These are phyloP conservation scores for Lycorma delicatula DNA, from an alignment of 1,140 invertebrate genomes.

Conservation along the genomic window DNA sequence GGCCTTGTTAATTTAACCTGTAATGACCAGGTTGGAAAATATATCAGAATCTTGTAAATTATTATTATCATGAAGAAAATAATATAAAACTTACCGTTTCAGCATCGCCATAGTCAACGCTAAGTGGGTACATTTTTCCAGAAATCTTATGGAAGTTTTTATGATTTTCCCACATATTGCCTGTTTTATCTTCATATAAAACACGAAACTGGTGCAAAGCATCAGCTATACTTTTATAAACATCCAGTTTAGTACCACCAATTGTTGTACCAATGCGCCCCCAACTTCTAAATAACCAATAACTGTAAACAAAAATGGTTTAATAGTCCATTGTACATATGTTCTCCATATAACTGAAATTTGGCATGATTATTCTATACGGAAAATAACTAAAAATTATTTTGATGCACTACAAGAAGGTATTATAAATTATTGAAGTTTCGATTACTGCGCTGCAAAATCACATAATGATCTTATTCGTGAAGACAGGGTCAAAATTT, in stretches of 20 bases:
- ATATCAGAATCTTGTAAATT: no score
- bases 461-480: no score
- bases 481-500: no score
- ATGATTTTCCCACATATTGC: slow-evolving; percentile 65
- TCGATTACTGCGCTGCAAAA: no score
- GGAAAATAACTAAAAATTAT: no score
- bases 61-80: not conserved
- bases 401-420: no score
- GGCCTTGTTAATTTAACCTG: no score
- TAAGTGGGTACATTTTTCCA: slow-evolving; percentile 77
- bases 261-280: slow-evolving; percentile 92
- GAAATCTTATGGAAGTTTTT: slow-evolving; percentile 70
- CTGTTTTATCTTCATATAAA: slow-evolving; percentile 75
- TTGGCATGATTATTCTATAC: no score
- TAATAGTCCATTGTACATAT: no score
- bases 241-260: slow-evolving; percentile 69
- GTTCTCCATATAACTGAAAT: no score
- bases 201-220: slow-evolving; percentile 58
- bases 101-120: slow-evolving; percentile 74
- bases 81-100: not conserved
- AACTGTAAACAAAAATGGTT: slow-evolving; percentile 42
- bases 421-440: no score
- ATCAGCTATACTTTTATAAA: slow-evolving; percentile 41
- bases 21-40: no score
- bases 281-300: slow-evolving; percentile 84